phyloP scores from a whole-genome alignment of 2,888 invertebrate species.

The Drosophila subsilvestris region DNA sequence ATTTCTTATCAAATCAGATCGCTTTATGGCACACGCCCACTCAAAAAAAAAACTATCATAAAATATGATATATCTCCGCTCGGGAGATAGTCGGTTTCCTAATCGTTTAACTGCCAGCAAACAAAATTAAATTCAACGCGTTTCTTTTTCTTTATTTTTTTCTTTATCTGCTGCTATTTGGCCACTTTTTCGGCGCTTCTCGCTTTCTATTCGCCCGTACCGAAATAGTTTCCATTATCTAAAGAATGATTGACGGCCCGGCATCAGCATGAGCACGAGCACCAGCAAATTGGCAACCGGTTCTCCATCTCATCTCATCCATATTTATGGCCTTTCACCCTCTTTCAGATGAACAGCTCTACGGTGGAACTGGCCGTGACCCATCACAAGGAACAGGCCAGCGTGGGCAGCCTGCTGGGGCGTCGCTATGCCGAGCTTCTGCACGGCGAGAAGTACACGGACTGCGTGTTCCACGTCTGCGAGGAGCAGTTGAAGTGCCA shows the following conservation, averaged over 20 bases:
- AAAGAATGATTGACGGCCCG: constrained; percentile 16
- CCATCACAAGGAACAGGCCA: constrained; percentile 60
- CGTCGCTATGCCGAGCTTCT: constrained; percentile 81
- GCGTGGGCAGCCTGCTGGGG: constrained; percentile 60
- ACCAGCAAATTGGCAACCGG: constrained; percentile 29
- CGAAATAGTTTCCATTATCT: constrained; percentile 30
- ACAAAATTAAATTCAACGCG: constrained; percentile 16
- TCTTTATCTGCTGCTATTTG: background rate
- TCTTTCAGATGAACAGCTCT: constrained; percentile 52
- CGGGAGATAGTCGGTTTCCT: background rate
- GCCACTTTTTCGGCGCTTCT: background rate
- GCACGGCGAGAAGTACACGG: constrained; percentile 80
- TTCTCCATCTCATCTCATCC: constrained; percentile 11
- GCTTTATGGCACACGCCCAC: constrained; percentile 19
- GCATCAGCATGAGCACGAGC: background rate
- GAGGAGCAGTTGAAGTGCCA: constrained; percentile 88
- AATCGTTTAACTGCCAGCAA: constrained; percentile 7
- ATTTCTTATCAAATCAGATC: constrained; percentile 15
- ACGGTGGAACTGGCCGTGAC: constrained; percentile 53
- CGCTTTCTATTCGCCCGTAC: constrained; percentile 33
- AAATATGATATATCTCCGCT: too few relatives aligned
- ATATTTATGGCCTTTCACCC: constrained; percentile 32
- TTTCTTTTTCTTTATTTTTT: constrained; percentile 17
- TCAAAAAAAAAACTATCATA: constrained; percentile 1
- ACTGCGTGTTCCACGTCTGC: constrained; percentile 82